Base-by-base conservation (phyloP, 2,888 invertebrate genomes). In the Dynastes tityus region DNA sequence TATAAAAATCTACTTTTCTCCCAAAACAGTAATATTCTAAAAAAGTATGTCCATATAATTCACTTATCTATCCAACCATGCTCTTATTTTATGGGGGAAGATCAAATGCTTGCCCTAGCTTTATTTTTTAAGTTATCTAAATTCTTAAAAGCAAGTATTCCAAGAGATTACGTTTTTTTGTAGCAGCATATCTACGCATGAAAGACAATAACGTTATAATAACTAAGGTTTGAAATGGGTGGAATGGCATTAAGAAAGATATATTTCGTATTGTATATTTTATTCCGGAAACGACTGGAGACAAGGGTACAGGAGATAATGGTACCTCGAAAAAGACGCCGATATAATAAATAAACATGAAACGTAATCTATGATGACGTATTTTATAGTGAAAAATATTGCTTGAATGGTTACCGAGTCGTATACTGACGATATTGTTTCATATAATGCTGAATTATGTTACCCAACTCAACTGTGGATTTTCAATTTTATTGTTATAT, bases 301-400 rank as follows among this genome's bases (percentile, higher is more conserved):
- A 16, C 22, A 16, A 58, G 22, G 27, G 29, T 27, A 63, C 63
- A 32, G 27, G 45, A 40, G 58, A 40, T 58, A 40, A 73, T 73
- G 51, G 29, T 29, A n/a, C 45, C 45, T 45, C 49, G 67, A 49
- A 49, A 67, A 58, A 37, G 16, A 27, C 51, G 27, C 27, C 29
- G 27, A 71, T 37, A 37, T 32, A 58, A 71, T 71, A 71, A 71
- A 71, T 71, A 71, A 71, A 71, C 71, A 73, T 40, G 58, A 61
- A 58, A 58, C 9, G 58, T 58, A 58, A 73, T 73, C 37, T 73
- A 73, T 58, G 29, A 16, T n/a, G 40, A 58, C 40, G 37, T 73
- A 61, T 58, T 73, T 73, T 55, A 58, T 55, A 40, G 37, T 58
- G 40, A 58, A 73, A 73, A 58, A 73, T 73, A 58, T 27, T 32